Percentiles rank a stretch among this genome's conserved stretches.
phyloP scores from a whole-genome alignment of 2,888 invertebrate genomes.

The Molanna angustata region DNA sequence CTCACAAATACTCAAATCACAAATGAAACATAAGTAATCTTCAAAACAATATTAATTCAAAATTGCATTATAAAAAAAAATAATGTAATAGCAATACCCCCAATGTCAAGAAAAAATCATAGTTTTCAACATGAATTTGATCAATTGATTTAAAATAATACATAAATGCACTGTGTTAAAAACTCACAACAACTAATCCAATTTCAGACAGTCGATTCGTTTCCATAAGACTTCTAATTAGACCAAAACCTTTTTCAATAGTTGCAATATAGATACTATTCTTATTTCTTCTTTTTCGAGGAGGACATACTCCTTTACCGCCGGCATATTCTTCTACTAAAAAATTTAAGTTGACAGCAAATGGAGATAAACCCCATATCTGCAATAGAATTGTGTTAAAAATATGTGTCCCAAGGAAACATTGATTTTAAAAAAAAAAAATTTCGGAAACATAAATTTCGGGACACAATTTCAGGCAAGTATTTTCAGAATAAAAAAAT shows the following conservation, averaged over 20 bases:
- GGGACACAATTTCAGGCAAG: too few relatives aligned
- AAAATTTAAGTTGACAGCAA: constrained; percentile 85
- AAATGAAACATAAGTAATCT: too few relatives aligned
- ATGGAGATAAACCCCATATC: constrained; percentile 80
- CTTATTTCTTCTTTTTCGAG: constrained; percentile 68
- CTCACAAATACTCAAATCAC: too few relatives aligned
- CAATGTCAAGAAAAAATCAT: too few relatives aligned
- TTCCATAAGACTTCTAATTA: constrained; percentile 85
- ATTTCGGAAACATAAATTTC: too few relatives aligned
- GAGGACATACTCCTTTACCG: constrained; percentile 86
- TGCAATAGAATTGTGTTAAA: constrained; percentile 38
- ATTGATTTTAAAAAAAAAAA: neutral
- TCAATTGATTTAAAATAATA: neutral
- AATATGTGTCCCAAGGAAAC: neutral
- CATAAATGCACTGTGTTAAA: too few relatives aligned
- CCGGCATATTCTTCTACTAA: constrained; percentile 94
- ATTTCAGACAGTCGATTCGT: constrained; percentile 68
- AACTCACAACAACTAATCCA: constrained; percentile 65
- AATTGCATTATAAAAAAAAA: too few relatives aligned
- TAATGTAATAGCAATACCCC: too few relatives aligned
- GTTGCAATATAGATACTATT: constrained; percentile 87
- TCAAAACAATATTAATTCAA: too few relatives aligned
- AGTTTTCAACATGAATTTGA: too few relatives aligned
- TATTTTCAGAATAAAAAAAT: too few relatives aligned
- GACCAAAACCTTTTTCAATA: constrained; percentile 87